These are phyloP conservation scores for Heliconius eleuchia DNA, from an alignment of 1,140 invertebrate species.

Conservation along the genomic window DNA sequence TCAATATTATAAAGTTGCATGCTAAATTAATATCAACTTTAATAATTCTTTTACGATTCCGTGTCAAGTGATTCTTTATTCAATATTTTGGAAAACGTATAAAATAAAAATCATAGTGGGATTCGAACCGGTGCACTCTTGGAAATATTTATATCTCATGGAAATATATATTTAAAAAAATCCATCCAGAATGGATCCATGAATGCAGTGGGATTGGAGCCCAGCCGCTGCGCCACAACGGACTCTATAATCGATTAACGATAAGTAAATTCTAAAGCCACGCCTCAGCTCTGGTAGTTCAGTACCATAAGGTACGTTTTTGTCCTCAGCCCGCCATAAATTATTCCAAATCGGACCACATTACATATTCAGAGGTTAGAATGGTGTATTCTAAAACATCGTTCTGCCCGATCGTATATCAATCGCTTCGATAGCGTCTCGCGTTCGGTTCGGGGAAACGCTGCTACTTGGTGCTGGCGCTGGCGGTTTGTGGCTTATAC, in stretches of 20 bases:
- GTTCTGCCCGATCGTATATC: slow-evolving; percentile 69
- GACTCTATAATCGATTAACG: not conserved
- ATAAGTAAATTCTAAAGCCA: slow-evolving; percentile 31
- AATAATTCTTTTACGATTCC: not conserved
- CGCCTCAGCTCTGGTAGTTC: slow-evolving; percentile 6
- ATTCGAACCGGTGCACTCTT: too few relatives aligned
- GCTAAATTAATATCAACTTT: slow-evolving; percentile 10
- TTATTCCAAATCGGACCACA: slow-evolving; percentile 73
- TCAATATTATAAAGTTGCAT: slow-evolving; percentile 33
- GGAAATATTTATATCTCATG: too few relatives aligned
- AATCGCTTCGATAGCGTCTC: slow-evolving; percentile 62
- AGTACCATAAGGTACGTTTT: slow-evolving; percentile 49
- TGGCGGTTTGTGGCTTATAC: slow-evolving; percentile 52
- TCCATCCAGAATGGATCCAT: too few relatives aligned
- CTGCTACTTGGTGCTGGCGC: slow-evolving; percentile 51
- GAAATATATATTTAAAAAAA: too few relatives aligned
- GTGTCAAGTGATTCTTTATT: not conserved
- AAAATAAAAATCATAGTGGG: too few relatives aligned
- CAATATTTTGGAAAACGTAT: not conserved
- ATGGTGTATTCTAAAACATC: slow-evolving; percentile 67
- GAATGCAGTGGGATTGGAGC: not conserved
- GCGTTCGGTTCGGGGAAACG: slow-evolving; percentile 60
- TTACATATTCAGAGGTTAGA: slow-evolving; percentile 75
- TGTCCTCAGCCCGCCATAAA: slow-evolving; percentile 69
- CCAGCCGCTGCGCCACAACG: not conserved